A percentile compares a stretch with the other conserved stretches of the same genome.
Evolutionary conservation across 2,113 vertebrate species (phyloP).

Genomic region (Cyanoderma ruficeps): DNA sequence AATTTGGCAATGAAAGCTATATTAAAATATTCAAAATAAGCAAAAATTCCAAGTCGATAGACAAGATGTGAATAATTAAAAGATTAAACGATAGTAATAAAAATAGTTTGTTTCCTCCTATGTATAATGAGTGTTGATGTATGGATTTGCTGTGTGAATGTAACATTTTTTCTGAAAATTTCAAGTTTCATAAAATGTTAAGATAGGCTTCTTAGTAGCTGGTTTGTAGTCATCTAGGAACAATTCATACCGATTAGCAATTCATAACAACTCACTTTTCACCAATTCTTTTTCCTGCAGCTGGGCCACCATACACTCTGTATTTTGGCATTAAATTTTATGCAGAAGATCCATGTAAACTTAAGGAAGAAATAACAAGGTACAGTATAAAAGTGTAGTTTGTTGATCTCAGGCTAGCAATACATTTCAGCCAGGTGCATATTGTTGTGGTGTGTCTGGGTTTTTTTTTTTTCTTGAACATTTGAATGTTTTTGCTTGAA

Average conservation of each 20-base stretch:
- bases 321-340: constrained; percentile 96
- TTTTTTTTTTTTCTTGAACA: background rate
- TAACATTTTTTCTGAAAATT: background rate
- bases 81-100: background rate
- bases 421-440: background rate
- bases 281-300: constrained; percentile 65
- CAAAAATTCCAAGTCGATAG: background rate
- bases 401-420: background rate
- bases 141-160: background rate
- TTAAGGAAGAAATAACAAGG: constrained; percentile 91
- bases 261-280: background rate
- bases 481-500: background rate
- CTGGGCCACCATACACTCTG: constrained; percentile 89
- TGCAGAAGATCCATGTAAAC: constrained; percentile 85
- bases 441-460: background rate
- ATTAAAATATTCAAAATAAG: background rate
- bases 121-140: background rate
- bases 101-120: fast-evolving
- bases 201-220: background rate
- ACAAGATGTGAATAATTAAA: background rate
- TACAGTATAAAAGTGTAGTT: constrained; percentile 47
- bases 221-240: background rate
- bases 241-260: background rate
- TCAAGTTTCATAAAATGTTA: background rate
- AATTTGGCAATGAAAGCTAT: background rate